Base-by-base conservation (phyloP, 2,888 invertebrate species). In the Oxyteleia sp. region DNA sequence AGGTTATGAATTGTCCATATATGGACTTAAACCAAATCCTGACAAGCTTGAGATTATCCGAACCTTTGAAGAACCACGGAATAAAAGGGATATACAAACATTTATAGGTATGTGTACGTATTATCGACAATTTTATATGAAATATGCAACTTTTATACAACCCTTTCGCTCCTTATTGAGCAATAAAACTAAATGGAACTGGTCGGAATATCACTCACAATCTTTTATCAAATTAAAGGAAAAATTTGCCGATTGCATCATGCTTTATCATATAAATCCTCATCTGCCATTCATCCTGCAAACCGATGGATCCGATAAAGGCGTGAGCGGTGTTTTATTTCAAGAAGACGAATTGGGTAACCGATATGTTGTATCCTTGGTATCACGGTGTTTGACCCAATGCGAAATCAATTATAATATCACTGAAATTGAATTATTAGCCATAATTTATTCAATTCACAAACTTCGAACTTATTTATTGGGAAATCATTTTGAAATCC, bases 1-100 rank as follows among this genome's bases (percentile, higher is more conserved):
- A 8, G 84, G 84, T 1, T 85, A 74, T 32, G 38, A 68, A 16
- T 32, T 85, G 0, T 82, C 84, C 0, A 13, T 55, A 1, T 10
- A 63, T 0, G 76, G 84, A 0, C 41, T 84, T 2, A 0, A 10
- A 0, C 72, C 84, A 0, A 45, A 85, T 51, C 64, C 72, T 4
- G 68, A 84, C 20, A 81, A 85, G 38, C 16, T 87, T 0, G 61
- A 87, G 11, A 81, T 87, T 0, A 89, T 91, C 18, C 10, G 43
- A 43, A 66, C 88, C 5, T 90, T 90, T 69, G 83, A 86, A 32
- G 29, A 51, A 8, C 90, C 90, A 0, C 49, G 57, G 35, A 90
- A 88, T 23, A 41, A 85, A 20, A 88, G 82, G 68, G 82, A 90
- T 41, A 49, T 90, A 4, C 84, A 89, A 29, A 55, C 61, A 15